Percentiles rank a stretch among this genome's conserved stretches.
These are phyloP conservation scores for Eonycteris spelaea DNA, from an alignment of 2,113 vertebrate species.

Conservation along the genomic window DNA sequence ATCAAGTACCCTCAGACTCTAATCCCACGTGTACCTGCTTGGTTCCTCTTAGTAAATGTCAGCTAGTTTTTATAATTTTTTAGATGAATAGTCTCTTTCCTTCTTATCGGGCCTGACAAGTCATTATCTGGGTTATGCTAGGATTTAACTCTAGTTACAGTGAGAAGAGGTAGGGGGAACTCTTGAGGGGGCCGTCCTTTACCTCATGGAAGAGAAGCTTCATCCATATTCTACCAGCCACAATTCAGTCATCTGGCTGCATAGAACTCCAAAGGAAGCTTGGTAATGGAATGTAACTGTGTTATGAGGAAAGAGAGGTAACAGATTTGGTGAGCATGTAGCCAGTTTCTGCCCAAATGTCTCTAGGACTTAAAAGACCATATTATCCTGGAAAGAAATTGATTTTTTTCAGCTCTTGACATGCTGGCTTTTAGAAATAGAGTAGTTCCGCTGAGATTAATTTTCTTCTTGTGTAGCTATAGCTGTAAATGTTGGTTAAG, in stretches of 20 bases:
- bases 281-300: background rate
- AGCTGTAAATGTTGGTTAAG: background rate
- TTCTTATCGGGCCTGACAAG: background rate
- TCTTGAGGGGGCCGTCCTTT: background rate
- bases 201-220: background rate
- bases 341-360: background rate
- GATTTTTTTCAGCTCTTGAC: background rate
- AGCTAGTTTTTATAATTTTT: background rate
- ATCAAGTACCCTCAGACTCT: background rate
- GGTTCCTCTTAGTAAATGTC: background rate
- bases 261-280: background rate
- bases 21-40: background rate
- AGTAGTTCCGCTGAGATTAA: background rate
- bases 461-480: background rate
- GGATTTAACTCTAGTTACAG: background rate
- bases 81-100: background rate
- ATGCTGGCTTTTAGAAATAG: background rate
- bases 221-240: background rate
- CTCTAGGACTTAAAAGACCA: background rate
- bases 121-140: background rate
- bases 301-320: background rate
- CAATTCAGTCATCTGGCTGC: background rate
- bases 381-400: background rate
- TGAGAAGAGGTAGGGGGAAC: background rate
- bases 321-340: background rate